Percentiles rank a stretch among this genome's conserved stretches.
phyloP scores from a whole-genome alignment of 2,888 invertebrate genomes.

The Oeneis ivallda region DNA sequence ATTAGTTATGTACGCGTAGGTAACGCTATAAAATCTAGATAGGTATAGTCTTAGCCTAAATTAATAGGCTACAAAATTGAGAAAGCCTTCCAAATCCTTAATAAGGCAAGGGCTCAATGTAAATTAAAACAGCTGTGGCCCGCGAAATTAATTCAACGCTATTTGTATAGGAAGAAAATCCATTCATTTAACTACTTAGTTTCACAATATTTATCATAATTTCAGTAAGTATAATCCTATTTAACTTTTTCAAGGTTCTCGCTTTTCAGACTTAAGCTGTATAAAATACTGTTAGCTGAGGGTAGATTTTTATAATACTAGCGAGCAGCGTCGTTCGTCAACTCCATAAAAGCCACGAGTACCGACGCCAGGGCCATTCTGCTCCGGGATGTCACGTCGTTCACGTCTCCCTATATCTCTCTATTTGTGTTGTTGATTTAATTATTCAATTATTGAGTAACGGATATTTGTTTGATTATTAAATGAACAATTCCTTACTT shows the following conservation, averaged over 20 bases:
- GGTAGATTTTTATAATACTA: no score
- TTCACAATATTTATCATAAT: conserved; percentile 10
- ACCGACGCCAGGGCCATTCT: no score
- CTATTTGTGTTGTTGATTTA: no score
- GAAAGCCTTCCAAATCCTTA: neutral
- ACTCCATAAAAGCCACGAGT: no score
- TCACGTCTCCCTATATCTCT: no score
- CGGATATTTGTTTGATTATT: no score
- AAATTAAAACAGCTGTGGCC: conserved; percentile 20
- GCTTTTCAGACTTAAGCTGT: neutral
- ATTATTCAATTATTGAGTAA: no score
- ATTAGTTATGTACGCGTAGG: no score
- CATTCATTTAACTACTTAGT: conserved; percentile 8
- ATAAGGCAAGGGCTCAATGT: conserved; percentile 7
- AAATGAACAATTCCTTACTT: no score
- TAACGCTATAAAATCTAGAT: neutral
- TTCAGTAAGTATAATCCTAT: neutral
- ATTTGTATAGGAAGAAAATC: conserved; percentile 13
- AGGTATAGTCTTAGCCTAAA: neutral
- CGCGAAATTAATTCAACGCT: conserved; percentile 9
- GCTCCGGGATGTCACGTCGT: no score
- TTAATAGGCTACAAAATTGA: conserved; percentile 17
- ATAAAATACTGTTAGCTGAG: no score
- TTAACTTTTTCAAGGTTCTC: neutral
- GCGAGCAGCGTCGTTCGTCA: no score